Conservation (phyloP, 2,797 vertebrate species). For the Meda fulgida region DNA sequence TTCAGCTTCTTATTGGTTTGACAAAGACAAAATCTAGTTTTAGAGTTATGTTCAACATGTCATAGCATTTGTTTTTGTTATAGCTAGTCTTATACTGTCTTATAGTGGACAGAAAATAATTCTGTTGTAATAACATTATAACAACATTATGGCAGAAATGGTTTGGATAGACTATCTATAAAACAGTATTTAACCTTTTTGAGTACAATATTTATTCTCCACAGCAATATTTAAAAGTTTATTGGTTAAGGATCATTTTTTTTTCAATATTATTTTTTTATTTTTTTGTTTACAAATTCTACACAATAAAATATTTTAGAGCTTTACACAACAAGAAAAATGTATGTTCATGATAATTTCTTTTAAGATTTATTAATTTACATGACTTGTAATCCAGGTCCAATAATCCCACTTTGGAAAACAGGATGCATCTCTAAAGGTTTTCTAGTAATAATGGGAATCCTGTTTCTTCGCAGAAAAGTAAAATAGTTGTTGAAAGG, state of each 20-base stretch:
- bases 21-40: not conserved
- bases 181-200: not conserved
- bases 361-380: not conserved
- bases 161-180: not conserved
- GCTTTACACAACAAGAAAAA: not conserved
- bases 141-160: not conserved
- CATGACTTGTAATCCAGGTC: not conserved
- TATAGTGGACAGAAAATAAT: conserved; percentile 64
- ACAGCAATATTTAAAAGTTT: not conserved
- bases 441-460: too few relatives aligned
- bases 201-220: not conserved
- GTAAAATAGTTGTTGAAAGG: too few relatives aligned
- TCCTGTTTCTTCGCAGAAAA: too few relatives aligned
- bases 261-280: too few relatives aligned
- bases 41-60: not conserved
- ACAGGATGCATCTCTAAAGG: not conserved
- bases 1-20: not conserved
- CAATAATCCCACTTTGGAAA: not conserved
- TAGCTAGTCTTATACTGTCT: conserved; percentile 60
- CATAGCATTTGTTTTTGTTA: not conserved
- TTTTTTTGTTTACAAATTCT: not conserved
- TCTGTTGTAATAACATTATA: not conserved
- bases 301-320: not conserved
- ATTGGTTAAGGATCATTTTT: not conserved
- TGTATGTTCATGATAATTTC: not conserved